Evolutionary conservation across 92 coral and sea anemone species (phyloP).

Genomic region (Plumapathes pennacea): DNA sequence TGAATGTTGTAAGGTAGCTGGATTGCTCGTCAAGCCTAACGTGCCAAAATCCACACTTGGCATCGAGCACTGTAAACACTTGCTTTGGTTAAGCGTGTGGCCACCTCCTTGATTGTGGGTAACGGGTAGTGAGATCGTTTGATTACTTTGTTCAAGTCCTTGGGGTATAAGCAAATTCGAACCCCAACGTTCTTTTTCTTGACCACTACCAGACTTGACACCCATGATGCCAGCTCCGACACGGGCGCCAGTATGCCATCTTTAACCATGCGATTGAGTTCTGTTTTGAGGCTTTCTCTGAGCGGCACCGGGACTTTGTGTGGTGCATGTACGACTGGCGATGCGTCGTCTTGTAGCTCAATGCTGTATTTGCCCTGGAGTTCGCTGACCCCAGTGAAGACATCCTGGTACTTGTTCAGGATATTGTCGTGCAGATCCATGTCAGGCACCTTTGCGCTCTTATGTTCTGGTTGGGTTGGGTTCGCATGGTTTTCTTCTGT

Average conservation of each 20-base stretch:
- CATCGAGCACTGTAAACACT: constrained; percentile 20
- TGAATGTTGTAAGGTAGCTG: constrained; percentile 23
- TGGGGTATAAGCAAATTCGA: constrained; percentile 32
- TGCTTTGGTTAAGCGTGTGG: constrained; percentile 37
- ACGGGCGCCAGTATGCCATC: constrained; percentile 6
- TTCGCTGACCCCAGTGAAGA: constrained; percentile 36
- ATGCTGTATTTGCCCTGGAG: constrained; percentile 26
- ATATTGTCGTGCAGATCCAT: too few relatives aligned
- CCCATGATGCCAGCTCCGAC: constrained; percentile 24
- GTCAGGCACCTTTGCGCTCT: too few relatives aligned
- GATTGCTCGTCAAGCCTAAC: constrained; percentile 18
- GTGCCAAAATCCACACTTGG: constrained; percentile 40
- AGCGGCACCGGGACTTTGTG: constrained; percentile 3
- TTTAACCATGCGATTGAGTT: neutral
- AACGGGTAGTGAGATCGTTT: constrained; percentile 27
- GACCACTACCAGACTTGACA: constrained; percentile 36
- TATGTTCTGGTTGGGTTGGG: too few relatives aligned
- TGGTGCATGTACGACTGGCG: constrained; percentile 34
- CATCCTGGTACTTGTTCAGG: constrained; percentile 21
- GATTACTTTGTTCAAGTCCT: constrained; percentile 36
- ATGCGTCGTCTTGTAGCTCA: neutral
- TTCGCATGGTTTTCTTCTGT: too few relatives aligned
- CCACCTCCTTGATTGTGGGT: constrained; percentile 30
- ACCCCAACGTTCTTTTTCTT: constrained; percentile 23
- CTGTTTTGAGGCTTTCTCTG: neutral